Evolutionary conservation across 1,140 invertebrate genomes (phyloP), one percentile per base, ranked within the genome.

Genomic region (Aphelinus atriplicis): DNA sequence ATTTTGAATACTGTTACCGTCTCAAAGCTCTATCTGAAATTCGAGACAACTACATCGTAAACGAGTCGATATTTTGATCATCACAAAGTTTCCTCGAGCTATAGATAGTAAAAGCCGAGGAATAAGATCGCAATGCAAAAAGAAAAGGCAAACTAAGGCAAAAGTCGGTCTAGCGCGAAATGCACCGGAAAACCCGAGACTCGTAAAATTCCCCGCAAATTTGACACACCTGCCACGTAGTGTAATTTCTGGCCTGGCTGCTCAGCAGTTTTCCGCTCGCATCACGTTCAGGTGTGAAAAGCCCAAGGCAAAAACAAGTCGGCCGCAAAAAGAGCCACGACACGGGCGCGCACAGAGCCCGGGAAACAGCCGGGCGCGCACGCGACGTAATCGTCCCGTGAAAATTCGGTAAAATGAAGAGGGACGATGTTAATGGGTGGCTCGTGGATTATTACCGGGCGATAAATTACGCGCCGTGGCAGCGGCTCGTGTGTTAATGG

Each of bases 381-480:
- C 26, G 26, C 26, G 26, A 26, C 26, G 26, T 26, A 26, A 26
- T 26, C 26, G 46, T 51, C 4, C 1, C 5, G 48, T 46, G 72
- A 66, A 74, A 74, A 74, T 67, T 74, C 7, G 42, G 26, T 65
- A 26, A 67, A 67, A 67, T 67, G 50, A 74, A 74, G 57, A 74
- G 64, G 64, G 58, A 43, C 72, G 53, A 67, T 26, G 26, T 26
- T 26, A 26, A 26, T 26, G 26, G 26, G 26, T 26, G 26, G 26
- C 26, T 26, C 26, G 26, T 70, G 74, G 71, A 79, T 79, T 79
- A 79, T 79, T 76, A 79, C 71, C 55, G 69, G 53, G 63, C 78
- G 74, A 79, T 79, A 79, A 79, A 79, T 79, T 79, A 79, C 67
- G 60, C 61, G 61, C n/a, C 43, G 60, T 68, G 65, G 47, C 57